Evolutionary conservation across 2,888 invertebrate genomes (phyloP), one percentile per base, ranked within the genome.

Genomic region (Laspeyria flexula): DNA sequence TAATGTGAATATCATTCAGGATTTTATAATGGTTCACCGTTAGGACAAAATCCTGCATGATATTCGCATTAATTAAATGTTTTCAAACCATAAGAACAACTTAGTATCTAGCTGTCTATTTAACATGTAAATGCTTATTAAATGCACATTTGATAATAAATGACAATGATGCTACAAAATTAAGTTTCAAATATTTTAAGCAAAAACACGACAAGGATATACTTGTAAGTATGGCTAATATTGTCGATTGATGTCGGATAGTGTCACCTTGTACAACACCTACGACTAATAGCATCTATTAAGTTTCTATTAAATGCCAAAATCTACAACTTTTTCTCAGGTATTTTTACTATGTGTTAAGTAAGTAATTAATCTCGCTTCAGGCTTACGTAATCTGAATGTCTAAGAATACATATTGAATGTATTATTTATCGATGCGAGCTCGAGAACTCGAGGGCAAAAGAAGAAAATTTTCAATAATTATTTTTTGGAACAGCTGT

Each of bases 221-320:
- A 54, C 11, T 16, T 49, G 42, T 49, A 64, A 58, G 33, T 49
- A 33, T 46, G 39, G 48, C 54, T 49, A 64, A 64, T 65, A 58
- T 54, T 34, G 29, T 58, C 23, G 12, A 44, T 61, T 53, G 46
- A 61, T 58, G 54, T 61, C 55, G 55, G 47, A 49, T 52, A 34
- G 34, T 60, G 47, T 48, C 27, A 45, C 35, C 25, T 4, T 43
- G 50, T 40, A 62, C 46, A 58, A 49, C 61, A 43, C 51, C 58
- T 16, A 43, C 47, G 61, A 60, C 47, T 43, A 47, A 60, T 57
- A 25, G 34, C 38, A 13, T 35, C 40, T 30, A 60, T 53, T 49
- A 52, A 49, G 27, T 55, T 39, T 50, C 45, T 63, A 46, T 55
- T 44, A 47, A 43, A 49, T 29, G 15, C 18, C 45, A 27, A 18